Conservation (phyloP, 92 coral and sea anemone species). For the Scolanthus callimorphus region DNA sequence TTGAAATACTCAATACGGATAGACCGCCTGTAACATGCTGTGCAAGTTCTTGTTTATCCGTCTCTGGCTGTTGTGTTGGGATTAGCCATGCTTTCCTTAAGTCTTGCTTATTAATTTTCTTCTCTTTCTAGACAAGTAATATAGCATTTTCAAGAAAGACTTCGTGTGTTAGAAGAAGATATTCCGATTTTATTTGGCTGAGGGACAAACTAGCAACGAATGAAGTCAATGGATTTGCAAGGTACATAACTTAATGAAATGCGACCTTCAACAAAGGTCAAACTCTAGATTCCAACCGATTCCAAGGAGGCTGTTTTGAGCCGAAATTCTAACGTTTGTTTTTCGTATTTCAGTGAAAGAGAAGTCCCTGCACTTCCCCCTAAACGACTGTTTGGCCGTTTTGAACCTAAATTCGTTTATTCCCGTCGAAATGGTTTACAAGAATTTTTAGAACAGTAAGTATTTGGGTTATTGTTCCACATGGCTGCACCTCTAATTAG, state of each 20-base stretch:
- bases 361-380: slow-evolving; percentile 82
- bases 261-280: too few relatives aligned
- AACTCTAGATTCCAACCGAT: too few relatives aligned
- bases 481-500: too few relatives aligned
- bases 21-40: too few relatives aligned
- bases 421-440: slow-evolving; percentile 73
- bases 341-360: slow-evolving; percentile 29
- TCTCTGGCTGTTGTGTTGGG: too few relatives aligned
- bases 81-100: too few relatives aligned
- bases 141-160: slow-evolving; percentile 83
- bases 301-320: too few relatives aligned
- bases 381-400: slow-evolving; percentile 73
- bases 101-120: too few relatives aligned
- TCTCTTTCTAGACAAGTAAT: slow-evolving; percentile 58
- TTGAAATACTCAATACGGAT: too few relatives aligned
- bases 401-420: slow-evolving; percentile 62
- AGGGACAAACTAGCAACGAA: slow-evolving; percentile 69
- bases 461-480: background rate
- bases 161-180: slow-evolving; percentile 83
- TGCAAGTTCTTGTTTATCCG: too few relatives aligned
- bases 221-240: slow-evolving; percentile 81
- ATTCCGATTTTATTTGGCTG: slow-evolving; percentile 90
- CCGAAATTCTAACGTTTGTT: too few relatives aligned
- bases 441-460: slow-evolving; percentile 72
- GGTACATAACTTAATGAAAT: too few relatives aligned